Percentiles rank a stretch among this genome's conserved stretches.
phyloP scores from a whole-genome alignment of 2,113 vertebrate genomes.

The Argyrosomus japonicus region DNA sequence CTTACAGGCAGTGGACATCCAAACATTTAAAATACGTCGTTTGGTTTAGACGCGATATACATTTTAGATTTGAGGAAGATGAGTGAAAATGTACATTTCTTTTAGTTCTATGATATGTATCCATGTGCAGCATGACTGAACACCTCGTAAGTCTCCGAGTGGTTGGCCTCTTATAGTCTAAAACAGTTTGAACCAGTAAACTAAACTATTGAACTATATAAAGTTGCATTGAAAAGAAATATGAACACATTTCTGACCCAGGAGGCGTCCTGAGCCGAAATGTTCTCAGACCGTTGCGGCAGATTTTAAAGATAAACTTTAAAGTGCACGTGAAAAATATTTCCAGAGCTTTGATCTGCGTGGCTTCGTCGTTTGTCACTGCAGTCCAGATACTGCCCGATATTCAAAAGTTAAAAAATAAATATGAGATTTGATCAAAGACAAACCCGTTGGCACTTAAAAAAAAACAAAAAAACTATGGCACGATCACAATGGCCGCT shows the following conservation, averaged over 20 bases:
- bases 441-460: constrained; percentile 22
- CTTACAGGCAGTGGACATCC: not conserved
- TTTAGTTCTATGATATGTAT: not conserved
- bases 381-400: not conserved
- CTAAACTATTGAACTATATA: too few species aligned
- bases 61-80: not conserved
- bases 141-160: not conserved
- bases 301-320: constrained; percentile 41
- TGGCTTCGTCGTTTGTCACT: constrained; percentile 33
- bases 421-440: constrained; percentile 45
- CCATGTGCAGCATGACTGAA: constrained; percentile 4
- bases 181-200: not conserved
- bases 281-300: constrained; percentile 5
- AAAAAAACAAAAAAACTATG: constrained; percentile 11
- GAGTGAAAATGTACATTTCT: not conserved
- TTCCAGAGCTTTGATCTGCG: constrained; percentile 48
- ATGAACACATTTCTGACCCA: constrained; percentile 22
- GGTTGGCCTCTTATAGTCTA: not conserved
- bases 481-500: constrained; percentile 27
- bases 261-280: not conserved
- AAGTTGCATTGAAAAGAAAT: not conserved
- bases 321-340: constrained; percentile 61
- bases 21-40: not conserved
- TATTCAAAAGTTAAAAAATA: constrained; percentile 31
- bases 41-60: not conserved